phyloP scores from a whole-genome alignment of 2,888 invertebrate species.

The Drosophila dives region DNA sequence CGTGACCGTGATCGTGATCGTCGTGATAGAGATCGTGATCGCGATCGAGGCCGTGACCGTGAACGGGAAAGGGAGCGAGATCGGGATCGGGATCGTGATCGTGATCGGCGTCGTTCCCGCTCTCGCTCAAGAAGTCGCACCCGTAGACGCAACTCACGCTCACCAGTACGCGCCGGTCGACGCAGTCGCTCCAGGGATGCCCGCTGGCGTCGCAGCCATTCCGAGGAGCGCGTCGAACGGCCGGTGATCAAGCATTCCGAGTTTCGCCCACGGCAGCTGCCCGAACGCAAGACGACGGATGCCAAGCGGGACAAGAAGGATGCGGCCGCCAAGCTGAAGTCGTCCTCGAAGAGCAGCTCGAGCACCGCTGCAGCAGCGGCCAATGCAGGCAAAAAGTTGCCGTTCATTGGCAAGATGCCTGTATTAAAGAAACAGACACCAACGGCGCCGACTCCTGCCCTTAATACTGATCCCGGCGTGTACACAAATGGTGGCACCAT shows the following conservation, averaged over 20 bases:
- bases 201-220: constrained; percentile 64
- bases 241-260: constrained; percentile 84
- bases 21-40: constrained; percentile 46
- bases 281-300: constrained; percentile 70
- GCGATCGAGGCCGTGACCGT: constrained; percentile 34
- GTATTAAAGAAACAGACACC: constrained; percentile 87
- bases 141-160: constrained; percentile 73
- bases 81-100: constrained; percentile 51
- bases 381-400: constrained; percentile 88
- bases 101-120: constrained; percentile 61
- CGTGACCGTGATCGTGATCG: constrained; percentile 51
- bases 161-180: constrained; percentile 56
- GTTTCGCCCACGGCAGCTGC: constrained; percentile 82
- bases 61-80: constrained; percentile 52
- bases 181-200: constrained; percentile 68
- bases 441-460: constrained; percentile 31
- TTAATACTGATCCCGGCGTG: constrained; percentile 22
- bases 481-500: constrained; percentile 51
- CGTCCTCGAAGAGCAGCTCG: constrained; percentile 24
- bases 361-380: constrained; percentile 18
- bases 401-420: constrained; percentile 94
- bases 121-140: constrained; percentile 69
- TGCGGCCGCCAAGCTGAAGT: constrained; percentile 60
- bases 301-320: constrained; percentile 70
- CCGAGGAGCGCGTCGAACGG: constrained; percentile 80